Percentiles rank a stretch among this genome's conserved stretches.
phyloP scores from a whole-genome alignment of 64 coral and sea anemone genomes.

The Stylophora pistillata region DNA sequence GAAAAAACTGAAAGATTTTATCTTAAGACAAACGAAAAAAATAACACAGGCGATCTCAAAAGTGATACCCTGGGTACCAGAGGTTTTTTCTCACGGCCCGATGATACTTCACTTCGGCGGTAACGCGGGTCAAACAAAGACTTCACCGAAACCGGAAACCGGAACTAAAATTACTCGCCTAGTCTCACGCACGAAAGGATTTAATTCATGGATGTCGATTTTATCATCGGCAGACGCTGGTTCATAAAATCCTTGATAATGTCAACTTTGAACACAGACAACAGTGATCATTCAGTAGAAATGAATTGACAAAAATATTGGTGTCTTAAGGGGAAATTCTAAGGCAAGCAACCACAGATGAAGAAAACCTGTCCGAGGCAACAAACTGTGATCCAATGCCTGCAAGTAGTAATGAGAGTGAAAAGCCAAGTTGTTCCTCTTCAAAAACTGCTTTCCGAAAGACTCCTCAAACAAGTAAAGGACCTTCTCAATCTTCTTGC shows the following conservation, averaged over 20 bases:
- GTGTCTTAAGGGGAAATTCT: neutral
- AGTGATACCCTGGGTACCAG: conserved; percentile 55
- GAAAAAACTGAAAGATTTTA: conserved; percentile 62
- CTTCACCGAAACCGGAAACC: too few relatives aligned
- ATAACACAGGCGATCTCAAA: conserved; percentile 69
- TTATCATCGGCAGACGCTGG: conserved; percentile 44
- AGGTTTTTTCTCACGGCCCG: conserved; percentile 35
- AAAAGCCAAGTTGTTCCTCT: conserved; percentile 48
- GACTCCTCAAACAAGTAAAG: too few relatives aligned
- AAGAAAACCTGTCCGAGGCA: conserved; percentile 39
- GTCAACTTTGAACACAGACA: conserved; percentile 42
- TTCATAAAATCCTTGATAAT: conserved; percentile 50
- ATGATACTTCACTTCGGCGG: too few relatives aligned
- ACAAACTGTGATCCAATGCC: conserved; percentile 46
- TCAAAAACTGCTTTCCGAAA: too few relatives aligned
- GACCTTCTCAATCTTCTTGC: too few relatives aligned
- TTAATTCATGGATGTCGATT: conserved; percentile 44
- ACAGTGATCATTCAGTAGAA: neutral
- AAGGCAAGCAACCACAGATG: conserved; percentile 13
- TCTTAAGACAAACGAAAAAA: conserved; percentile 61
- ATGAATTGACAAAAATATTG: conserved; percentile 9
- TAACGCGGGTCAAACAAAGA: too few relatives aligned
- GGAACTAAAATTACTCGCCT: conserved; percentile 35
- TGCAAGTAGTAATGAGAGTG: conserved; percentile 51
- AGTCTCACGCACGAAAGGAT: conserved; percentile 46